Percentiles rank a stretch among this genome's conserved stretches.
These are phyloP conservation scores for Leguminivora glycinivorella DNA, from an alignment of 1,140 invertebrate genomes.

Conservation along the genomic window DNA sequence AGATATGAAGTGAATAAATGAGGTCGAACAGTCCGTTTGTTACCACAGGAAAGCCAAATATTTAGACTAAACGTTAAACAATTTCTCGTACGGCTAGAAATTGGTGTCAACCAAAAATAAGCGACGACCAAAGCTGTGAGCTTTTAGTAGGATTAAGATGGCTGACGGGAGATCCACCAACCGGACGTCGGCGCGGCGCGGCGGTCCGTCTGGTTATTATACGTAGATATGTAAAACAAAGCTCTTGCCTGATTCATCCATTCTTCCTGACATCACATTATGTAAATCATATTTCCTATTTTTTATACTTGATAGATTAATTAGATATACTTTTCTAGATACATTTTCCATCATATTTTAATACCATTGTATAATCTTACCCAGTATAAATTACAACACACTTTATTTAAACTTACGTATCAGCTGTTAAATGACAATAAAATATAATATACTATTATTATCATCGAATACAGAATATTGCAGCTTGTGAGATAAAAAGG, in stretches of 20 bases:
- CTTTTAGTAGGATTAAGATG: slow-evolving; percentile 63
- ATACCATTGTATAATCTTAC: slow-evolving; percentile 34
- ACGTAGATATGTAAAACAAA: slow-evolving; percentile 48
- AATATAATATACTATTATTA: slow-evolving; percentile 24
- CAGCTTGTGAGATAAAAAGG: slow-evolving; percentile 20
- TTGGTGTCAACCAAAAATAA: slow-evolving; percentile 63
- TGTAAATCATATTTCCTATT: slow-evolving; percentile 41
- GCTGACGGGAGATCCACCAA: slow-evolving; percentile 25
- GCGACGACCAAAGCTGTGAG: slow-evolving; percentile 72
- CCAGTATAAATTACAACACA: slow-evolving; percentile 9
- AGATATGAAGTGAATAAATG: slow-evolving; percentile 1
- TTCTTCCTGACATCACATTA: slow-evolving; percentile 54
- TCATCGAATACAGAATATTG: slow-evolving; percentile 14
- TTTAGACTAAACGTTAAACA: slow-evolving; percentile 44
- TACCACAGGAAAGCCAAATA: slow-evolving; percentile 54
- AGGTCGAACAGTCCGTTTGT: slow-evolving; percentile 35
- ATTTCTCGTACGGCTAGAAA: slow-evolving; percentile 46
- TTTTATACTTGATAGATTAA: slow-evolving; percentile 47
- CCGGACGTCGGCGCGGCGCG: not conserved
- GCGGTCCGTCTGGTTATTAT: slow-evolving; percentile 15
- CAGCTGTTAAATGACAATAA: slow-evolving; percentile 68
- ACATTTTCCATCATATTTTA: slow-evolving; percentile 39
- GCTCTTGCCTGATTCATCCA: slow-evolving; percentile 60
- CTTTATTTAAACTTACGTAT: slow-evolving; percentile 30
- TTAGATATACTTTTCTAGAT: slow-evolving; percentile 42